Base-by-base conservation (phyloP, 2,888 invertebrate genomes). In the Thymelicus lineola region DNA sequence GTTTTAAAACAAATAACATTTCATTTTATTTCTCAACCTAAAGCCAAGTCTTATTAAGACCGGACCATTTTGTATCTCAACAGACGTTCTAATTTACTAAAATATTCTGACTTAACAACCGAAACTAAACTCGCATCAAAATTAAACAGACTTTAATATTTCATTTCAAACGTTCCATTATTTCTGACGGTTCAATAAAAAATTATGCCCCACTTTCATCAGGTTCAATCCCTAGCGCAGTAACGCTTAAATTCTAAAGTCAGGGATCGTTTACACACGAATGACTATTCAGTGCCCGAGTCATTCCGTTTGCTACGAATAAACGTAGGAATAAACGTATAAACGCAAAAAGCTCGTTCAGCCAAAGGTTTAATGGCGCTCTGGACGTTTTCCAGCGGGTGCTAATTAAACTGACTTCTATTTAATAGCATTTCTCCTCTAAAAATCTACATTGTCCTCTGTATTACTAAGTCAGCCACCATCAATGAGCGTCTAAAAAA, bases 211-310 rank as follows among this genome's bases (percentile, higher is more conserved):
- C 12, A 53, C 5, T 50, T 59, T 66, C 53, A 61, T 66, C 46
- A 28, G 46, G 61, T 55, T 45, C 67, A 68, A 68, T 68, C 67
- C 67, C 50, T 67, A 59, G 60, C 38, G 42, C 46, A 57, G 53
- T 46, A 17, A 62, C 20, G 10, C 57, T 68, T 68, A 68, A 62
- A 68, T 62, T 68, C 46, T 57, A 5, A 35, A 68, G 62, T 68
- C 61, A 46, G 62, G 15, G 55, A 20, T 66, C 66, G 67, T 67
- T 67, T 67, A 67, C 61, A 59, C 61, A 46, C 50, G 59, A 66
- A 66, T 53, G 59, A 60, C 58, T 66, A 42, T 58, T 50, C 50
- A 66, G 20, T 50, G 46, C 20, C 28, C 35, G 67, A 20, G 62
- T 42, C 46, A 62, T 62, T 68, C 20, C 53, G 53, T 53, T 53